A percentile compares a stretch with the other conserved stretches of the same genome.
Conservation (phyloP, 1,140 invertebrate species). For the Hyles euphorbiae region DNA sequence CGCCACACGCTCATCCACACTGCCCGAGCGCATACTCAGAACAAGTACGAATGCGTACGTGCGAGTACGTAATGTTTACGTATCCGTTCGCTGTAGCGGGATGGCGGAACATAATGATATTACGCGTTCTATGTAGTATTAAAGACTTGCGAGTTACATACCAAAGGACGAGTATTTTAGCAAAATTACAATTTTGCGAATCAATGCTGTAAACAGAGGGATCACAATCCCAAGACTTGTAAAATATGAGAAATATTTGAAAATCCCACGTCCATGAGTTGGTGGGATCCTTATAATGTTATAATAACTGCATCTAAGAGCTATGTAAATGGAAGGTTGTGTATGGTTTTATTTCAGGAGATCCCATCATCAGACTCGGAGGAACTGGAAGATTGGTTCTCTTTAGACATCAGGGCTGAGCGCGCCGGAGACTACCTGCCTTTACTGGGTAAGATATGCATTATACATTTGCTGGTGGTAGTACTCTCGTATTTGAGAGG, state of each 20-base stretch:
- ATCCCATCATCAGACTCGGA: slow-evolving; percentile 55
- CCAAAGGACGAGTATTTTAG: too few species aligned
- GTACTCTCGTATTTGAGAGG: not conserved
- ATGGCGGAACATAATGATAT: too few species aligned
- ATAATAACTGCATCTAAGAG: too few species aligned
- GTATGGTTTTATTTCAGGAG: slow-evolving; percentile 30
- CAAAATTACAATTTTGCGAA: too few species aligned
- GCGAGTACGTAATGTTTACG: too few species aligned
- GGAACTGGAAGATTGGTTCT: slow-evolving; percentile 55
- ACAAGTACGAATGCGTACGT: too few species aligned
- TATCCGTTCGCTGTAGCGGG: too few species aligned
- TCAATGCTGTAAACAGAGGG: slow-evolving; percentile 5
- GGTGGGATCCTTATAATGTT: not conserved
- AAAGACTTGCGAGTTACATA: too few species aligned
- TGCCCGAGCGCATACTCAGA: too few species aligned
- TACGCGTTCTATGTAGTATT: too few species aligned
- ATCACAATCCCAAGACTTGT: too few species aligned
- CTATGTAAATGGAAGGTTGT: slow-evolving; percentile 3
- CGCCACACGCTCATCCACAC: too few species aligned
- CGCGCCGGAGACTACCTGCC: slow-evolving; percentile 53
- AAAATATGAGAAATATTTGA: not conserved
- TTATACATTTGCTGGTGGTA: not conserved
- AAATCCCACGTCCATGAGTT: not conserved
- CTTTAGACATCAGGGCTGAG: slow-evolving; percentile 47
- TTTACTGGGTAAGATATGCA: slow-evolving; percentile 39